Conservation (phyloP, 2,888 invertebrate genomes). For the Phania funesta region DNA sequence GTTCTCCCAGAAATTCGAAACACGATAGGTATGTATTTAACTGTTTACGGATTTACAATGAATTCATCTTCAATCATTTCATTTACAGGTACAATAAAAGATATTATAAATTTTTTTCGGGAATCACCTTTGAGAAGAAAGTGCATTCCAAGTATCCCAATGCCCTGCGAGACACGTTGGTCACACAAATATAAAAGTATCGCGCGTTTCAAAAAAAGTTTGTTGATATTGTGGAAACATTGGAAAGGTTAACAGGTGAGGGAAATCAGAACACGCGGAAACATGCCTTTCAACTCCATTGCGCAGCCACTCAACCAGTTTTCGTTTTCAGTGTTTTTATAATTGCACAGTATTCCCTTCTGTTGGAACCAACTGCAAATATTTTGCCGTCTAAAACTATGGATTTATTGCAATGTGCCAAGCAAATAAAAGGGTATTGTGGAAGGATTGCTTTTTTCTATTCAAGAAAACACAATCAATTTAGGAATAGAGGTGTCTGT, state of each 20-base stretch:
- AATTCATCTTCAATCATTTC: slow-evolving; percentile 46
- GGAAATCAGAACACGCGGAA: background rate
- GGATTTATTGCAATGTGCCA: slow-evolving; percentile 3
- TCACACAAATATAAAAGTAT: too few relatives aligned
- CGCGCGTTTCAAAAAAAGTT: background rate
- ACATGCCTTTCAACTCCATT: slow-evolving; percentile 5
- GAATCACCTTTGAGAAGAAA: slow-evolving; percentile 6
- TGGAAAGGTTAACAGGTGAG: background rate
- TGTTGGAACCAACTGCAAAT: slow-evolving; percentile 4
- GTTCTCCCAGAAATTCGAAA: slow-evolving; percentile 69
- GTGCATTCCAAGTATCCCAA: background rate
- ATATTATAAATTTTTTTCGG: background rate
- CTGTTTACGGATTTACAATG: slow-evolving; percentile 68
- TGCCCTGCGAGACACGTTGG: slow-evolving; percentile 21
- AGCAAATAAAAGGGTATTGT: background rate
- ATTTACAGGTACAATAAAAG: too few relatives aligned
- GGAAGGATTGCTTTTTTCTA: background rate
- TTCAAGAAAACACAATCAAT: background rate
- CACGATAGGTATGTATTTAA: slow-evolving; percentile 63
- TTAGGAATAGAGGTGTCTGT: background rate
- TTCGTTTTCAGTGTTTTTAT: slow-evolving; percentile 19
- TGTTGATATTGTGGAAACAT: background rate
- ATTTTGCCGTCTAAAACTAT: background rate
- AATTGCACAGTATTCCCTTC: slow-evolving; percentile 1
- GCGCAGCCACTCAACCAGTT: slow-evolving; percentile 6